Base-by-base conservation (phyloP, 2,797 vertebrate species). In the Yasuhikotakia modesta region DNA sequence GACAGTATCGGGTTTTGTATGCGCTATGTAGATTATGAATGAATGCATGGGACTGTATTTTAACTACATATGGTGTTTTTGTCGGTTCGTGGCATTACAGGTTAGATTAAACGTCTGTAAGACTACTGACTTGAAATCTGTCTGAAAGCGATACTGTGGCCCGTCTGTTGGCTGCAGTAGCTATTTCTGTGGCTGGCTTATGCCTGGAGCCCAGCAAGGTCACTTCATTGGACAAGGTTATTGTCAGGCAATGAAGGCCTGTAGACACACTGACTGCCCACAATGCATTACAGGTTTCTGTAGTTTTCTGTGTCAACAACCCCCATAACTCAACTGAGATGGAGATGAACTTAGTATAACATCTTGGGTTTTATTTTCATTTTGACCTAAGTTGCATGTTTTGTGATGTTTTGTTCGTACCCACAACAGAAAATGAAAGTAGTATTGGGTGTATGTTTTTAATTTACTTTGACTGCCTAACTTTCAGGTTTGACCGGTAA, bases 161-260 rank as follows among this genome's bases (percentile, higher is more conserved):
- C 21, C 21, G 12, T 55, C 52, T 55, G 52, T 60, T 17, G 58
- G 63, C 73, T 57, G 69, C 30, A 43, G 70, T 19, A 21, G 11
- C 76, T 86, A 82, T 86, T 85, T 84, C 72, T 55, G 80, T n/a
- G 24, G 58, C 66, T 71, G 35, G 66, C 58, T 70, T 67, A 58
- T 77, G 74, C 46, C 32, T 67, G 70, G 35, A 66, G 17, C 35
- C 53, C 39, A 60, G 35, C 53, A 60, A 50, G 74, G 43, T 58
- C 55, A 72, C 19, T 19, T 52, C 46, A 27, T 57, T 46, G 17
- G 52, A 22, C 68, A 72, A 76, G 79, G 68, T 60, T 58, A 76
- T 35, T 58, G 52, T 64, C 50, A 50, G n/a, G n/a, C n/a, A n/a
- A n/a, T n/a, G n/a, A n/a, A n/a, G n/a, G n/a, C n/a, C n/a, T n/a